phyloP scores from a whole-genome alignment of 2,888 invertebrate species.

The Ennomos erosarius region DNA sequence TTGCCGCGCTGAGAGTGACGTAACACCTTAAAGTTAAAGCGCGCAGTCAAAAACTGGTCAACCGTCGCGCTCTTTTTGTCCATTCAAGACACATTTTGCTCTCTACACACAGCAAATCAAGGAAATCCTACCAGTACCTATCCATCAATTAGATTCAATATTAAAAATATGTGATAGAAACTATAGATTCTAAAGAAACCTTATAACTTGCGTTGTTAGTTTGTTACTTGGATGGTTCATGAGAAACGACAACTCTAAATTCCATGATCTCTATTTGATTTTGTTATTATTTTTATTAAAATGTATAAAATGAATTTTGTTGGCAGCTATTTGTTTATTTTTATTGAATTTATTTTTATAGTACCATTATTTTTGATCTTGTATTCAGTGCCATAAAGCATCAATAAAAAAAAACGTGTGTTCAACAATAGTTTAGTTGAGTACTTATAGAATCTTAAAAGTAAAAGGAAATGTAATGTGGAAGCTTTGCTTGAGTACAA shows the following conservation, averaged over 20 bases:
- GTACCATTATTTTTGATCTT: constrained; percentile 18
- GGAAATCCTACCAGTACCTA: too few relatives aligned
- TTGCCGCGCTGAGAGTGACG: too few relatives aligned
- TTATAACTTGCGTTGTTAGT: too few relatives aligned
- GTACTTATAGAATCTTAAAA: constrained; percentile 1
- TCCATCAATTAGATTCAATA: too few relatives aligned
- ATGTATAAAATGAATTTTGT: background rate
- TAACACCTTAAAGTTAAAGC: background rate
- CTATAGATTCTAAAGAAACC: too few relatives aligned
- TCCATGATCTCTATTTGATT: background rate
- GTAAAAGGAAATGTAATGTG: constrained; percentile 27
- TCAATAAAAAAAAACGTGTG: constrained; percentile 8
- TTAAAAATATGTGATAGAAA: too few relatives aligned
- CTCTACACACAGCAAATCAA: too few relatives aligned
- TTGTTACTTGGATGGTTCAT: background rate
- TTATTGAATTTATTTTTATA: constrained; percentile 7
- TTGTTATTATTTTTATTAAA: background rate
- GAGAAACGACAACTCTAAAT: too few relatives aligned
- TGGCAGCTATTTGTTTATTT: background rate
- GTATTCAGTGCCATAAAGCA: constrained; percentile 29
- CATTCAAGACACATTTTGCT: too few relatives aligned
- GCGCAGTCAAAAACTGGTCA: too few relatives aligned
- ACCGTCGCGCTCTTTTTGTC: too few relatives aligned
- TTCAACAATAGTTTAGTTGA: constrained; percentile 3
- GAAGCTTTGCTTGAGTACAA: constrained; percentile 70